phyloP scores from a whole-genome alignment of 2,888 invertebrate genomes.

The Oligia fasciuncula region DNA sequence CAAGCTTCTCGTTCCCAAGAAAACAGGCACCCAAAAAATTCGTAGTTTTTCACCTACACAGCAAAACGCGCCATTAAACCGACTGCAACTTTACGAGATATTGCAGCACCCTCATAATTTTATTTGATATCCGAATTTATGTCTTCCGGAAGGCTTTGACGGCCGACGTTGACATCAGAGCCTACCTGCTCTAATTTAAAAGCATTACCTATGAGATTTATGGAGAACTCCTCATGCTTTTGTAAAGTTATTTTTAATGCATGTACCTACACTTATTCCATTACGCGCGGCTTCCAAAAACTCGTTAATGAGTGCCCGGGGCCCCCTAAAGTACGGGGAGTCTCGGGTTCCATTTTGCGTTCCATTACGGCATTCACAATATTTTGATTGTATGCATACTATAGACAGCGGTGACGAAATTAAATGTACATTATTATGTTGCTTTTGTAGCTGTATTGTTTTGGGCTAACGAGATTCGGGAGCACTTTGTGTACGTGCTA shows the following conservation, averaged over 20 bases:
- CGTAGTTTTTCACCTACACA: slow-evolving; percentile 37
- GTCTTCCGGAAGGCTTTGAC: slow-evolving; percentile 37
- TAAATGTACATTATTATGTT: slow-evolving; percentile 24
- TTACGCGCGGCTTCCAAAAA: slow-evolving; percentile 56
- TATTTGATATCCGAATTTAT: slow-evolving; percentile 58
- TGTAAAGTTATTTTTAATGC: slow-evolving; percentile 63
- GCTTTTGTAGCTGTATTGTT: slow-evolving; percentile 23
- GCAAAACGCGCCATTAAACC: slow-evolving; percentile 42
- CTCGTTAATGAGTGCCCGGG: slow-evolving; percentile 62
- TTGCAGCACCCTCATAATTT: slow-evolving; percentile 55
- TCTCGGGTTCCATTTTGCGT: slow-evolving; percentile 52
- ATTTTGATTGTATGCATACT: slow-evolving; percentile 50
- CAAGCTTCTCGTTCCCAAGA: background rate
- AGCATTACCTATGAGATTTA: slow-evolving; percentile 59
- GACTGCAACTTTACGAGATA: slow-evolving; percentile 60
- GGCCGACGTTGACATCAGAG: slow-evolving; percentile 45
- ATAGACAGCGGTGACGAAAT: slow-evolving; percentile 41
- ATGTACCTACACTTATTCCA: slow-evolving; percentile 62
- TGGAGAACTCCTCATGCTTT: slow-evolving; percentile 36
- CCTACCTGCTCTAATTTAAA: slow-evolving; percentile 41
- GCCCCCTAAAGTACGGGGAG: slow-evolving; percentile 40
- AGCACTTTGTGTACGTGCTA: background rate
- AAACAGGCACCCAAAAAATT: slow-evolving; percentile 12
- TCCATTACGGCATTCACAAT: slow-evolving; percentile 51
- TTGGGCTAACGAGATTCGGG: slow-evolving; percentile 8